phyloP scores from a whole-genome alignment of 2,888 invertebrate species.

The Dichetophora obliterata region DNA sequence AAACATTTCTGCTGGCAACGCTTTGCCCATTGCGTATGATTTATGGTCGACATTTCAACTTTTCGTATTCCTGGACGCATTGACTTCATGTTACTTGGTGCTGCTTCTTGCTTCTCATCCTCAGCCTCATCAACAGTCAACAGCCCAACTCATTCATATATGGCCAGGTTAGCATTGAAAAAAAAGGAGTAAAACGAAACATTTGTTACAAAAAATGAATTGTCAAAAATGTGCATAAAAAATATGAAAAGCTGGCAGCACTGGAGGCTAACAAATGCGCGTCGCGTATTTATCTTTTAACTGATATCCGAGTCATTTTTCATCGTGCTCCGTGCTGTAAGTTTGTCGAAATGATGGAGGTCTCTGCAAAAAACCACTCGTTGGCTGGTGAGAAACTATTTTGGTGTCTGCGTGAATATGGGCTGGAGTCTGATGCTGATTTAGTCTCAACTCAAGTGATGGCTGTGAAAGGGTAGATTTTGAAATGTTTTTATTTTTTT shows the following conservation, averaged over 20 bases:
- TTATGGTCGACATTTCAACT: conserved; percentile 33
- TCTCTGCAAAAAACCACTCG: background rate
- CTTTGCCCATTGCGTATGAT: conserved; percentile 29
- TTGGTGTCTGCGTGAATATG: too few species aligned
- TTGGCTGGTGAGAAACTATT: too few species aligned
- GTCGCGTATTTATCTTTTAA: conserved; percentile 27
- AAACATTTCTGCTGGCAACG: conserved; percentile 16
- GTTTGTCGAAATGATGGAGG: background rate
- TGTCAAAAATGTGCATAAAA: conserved; percentile 21
- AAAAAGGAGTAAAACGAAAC: background rate
- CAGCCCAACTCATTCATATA: conserved; percentile 5
- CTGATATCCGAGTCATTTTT: conserved; percentile 34
- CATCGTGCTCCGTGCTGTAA: conserved; percentile 5
- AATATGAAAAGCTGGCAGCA: conserved; percentile 26
- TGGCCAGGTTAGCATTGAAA: background rate
- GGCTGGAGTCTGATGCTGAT: too few species aligned
- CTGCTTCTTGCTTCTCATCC: background rate
- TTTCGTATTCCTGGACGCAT: background rate
- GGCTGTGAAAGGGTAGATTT: too few species aligned
- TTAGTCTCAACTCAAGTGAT: too few species aligned
- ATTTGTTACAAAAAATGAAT: conserved; percentile 16
- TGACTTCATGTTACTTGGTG: too few species aligned
- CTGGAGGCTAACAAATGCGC: conserved; percentile 23
- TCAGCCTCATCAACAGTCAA: too few species aligned
- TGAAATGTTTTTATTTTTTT: too few species aligned